Base-by-base conservation (phyloP, 2,888 invertebrate species). In the Zaprionus bogoriensis region DNA sequence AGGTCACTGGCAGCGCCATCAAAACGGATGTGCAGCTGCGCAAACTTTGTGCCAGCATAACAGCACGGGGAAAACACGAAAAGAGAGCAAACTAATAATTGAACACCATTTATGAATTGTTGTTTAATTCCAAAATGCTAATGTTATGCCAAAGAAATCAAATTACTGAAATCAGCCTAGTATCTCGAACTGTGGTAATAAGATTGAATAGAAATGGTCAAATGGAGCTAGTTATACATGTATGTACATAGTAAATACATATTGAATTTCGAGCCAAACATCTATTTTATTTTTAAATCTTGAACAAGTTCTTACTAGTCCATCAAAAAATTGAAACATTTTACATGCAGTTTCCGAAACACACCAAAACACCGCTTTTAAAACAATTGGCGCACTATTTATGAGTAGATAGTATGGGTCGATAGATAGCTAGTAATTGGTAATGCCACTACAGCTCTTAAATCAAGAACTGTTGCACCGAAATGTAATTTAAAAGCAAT, bases 21-120 rank as follows among this genome's bases (percentile, higher is more conserved):
- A 67, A 67, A 82, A 61, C 79, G 81, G 86, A 82, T 79, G 86
- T 82, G 72, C 80, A 83, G 86, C 77, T 82, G 81, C 83, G 72
- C 69, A 79, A 82, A 85, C 77, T 79, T 85, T 82, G 53, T 61
- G 51, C 58, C 44, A 44, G 22, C 36, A 14, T 32, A 30, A 6
- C 20, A 39, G 41, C n/a, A 6, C 7, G n/a, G 14, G 14, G 14
- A 17, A 36, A 19, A 36, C 36, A 9, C 7, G 7, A 9, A 39
- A 20, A 14, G 14, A 12, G 17, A 38, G 23, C 22, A 19, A 7
- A 55, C 47, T 39, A 42, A 6, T 67, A 48, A 45, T 45, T 61
- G 68, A 38, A 38, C 50, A 47, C 44, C 28, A 30, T 12, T 42
- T 46, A 14, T 19, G n/a, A 38, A 42, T 62, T 54, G 60, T 59